Evolutionary conservation across 2,888 invertebrate species (phyloP), one percentile per base, ranked within the genome.

Genomic region (Deilephila elpenor): DNA sequence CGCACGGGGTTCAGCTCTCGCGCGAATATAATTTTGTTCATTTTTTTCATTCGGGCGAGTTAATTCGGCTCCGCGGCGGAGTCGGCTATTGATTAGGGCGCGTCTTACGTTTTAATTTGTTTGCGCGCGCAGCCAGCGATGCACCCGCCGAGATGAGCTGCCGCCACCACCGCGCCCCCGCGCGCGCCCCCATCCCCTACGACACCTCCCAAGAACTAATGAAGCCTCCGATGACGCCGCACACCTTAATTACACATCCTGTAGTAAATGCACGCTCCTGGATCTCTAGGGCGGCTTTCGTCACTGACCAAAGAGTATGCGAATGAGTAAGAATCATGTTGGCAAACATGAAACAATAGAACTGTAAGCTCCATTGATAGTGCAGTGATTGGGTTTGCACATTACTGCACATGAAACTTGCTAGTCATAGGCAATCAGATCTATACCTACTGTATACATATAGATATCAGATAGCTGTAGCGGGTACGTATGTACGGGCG

Each of bases 11-110:
- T 88, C 91, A 89, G 91, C 90, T 92, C 92, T 92, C 92, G 93
- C 93, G 93, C 93, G 94, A 94, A 94, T 94, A 94, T 94, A 94
- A 94, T 94, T 94, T 94, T 94, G 93, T 93, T 94, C 94, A 94
- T 94, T 94, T 94, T 86, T 94, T 94, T 94, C 91, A 94, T 94
- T 93, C 93, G 93, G 93, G 88, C 92, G 93, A 93, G 94, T 94
- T 94, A 94, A 94, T 94, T 94, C 94, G 91, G 91, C 93, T 93
- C 88, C 91, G 92, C 91, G 91, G 93, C 92, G 91, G 88, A 91
- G 91, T 89, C 90, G 90, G 94, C 94, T 94, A 94, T 94, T 94
- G 94, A 94, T 94, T 94, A 94, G 94, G 94, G 93, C 93, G 94
- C 94, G 94, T 94, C 94, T 94, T 94, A 94, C 93, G 92, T 93